Base-by-base conservation (phyloP, 2,797 vertebrate genomes). In the Sebastolobus altivelis region DNA sequence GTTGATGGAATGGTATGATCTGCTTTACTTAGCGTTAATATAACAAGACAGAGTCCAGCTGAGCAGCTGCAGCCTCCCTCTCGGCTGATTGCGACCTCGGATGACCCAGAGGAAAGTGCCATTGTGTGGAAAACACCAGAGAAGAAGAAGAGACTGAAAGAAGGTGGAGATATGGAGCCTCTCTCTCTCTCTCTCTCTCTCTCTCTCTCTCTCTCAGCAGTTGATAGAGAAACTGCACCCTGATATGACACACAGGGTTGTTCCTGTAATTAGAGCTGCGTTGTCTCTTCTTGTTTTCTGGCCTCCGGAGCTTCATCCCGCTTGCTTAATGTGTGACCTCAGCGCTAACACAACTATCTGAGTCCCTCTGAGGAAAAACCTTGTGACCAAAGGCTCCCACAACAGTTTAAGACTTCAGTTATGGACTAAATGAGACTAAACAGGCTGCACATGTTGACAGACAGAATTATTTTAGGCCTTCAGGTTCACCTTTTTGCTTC, bases 21-120 rank as follows among this genome's bases (percentile, higher is more conserved):
- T 91, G 93, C 87, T 86, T 92, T 84, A 65, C 77, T 80, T 90
- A 91, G 85, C 87, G 29, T 94, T 92, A 90, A 92, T 90, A 83
- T 86, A 93, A 92, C 89, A 86, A 91, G 88, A 90, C 91, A 82
- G 69, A 69, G 83, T 89, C 86, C 83, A 85, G 81, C 78, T 66
- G 82, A 86, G 83, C 86, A 90, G 90, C 91, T 94, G 87, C 81
- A 73, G 80, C 63, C 84, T 84, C 79, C 67, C 76, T 80, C 79
- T 56, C 40, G 65, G 75, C 79, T 82, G 89, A 94, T 80, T 75
- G 65, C 16, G 81, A 89, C 89, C 89, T 88, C 74, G 73, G 83
- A 79, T 90, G 90, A 93, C 91, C 93, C 81, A 4, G 56, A 80
- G 58, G 27, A 59, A 85, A 82, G 56, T 82, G 69, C 81, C 74